Base-by-base conservation (phyloP, 2,797 vertebrate genomes). In the Ptychadena robeensis region DNA sequence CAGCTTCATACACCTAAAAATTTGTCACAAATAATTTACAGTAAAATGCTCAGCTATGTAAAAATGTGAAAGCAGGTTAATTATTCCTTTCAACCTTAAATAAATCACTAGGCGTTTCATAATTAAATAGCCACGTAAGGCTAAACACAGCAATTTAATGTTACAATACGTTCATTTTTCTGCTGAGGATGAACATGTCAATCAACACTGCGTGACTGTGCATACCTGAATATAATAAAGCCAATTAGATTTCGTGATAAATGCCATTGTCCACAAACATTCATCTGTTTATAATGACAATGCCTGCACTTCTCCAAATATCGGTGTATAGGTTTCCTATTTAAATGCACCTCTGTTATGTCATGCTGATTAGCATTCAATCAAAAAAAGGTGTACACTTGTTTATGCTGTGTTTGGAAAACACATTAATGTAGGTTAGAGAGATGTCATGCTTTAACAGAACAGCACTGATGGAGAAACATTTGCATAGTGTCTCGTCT, bases 361-460 rank as follows among this genome's bases (percentile, higher is more conserved):
- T 53, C 44, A 53, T 53, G 44, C 44, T 18, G 44, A 53, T 53
- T 53, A 53, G 44, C 18, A 53, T 53, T 53, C 44, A 53, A 53
- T 53, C 44, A 44, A 53, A 53, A 53, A 53, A 53, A 53, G 44
- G 44, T 9, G 61, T n/a, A 44, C 61, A 53, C 53, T 75, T 73
- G 71, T 59, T 82, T 68, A 76, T 76, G 48, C 65, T 76, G 15
- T 82, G 72, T 76, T 70, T 40, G 81, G 67, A 65, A 76, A 70
- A 76, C 81, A 82, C 67, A 71, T 77, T 82, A 70, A 77, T 70
- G 73, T 61, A 82, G 66, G 73, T 70, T 69, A 70, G 44, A 77
- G 28, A 59, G 57, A 44, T 76, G 65, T 28, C 73, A 70, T 75
- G 35, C 18, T 69, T 48, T 77, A 71, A 71, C 22, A 68, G 22